Evolutionary conservation across 2,113 vertebrate genomes (phyloP).

Genomic region (Dicentrarchus labrax): DNA sequence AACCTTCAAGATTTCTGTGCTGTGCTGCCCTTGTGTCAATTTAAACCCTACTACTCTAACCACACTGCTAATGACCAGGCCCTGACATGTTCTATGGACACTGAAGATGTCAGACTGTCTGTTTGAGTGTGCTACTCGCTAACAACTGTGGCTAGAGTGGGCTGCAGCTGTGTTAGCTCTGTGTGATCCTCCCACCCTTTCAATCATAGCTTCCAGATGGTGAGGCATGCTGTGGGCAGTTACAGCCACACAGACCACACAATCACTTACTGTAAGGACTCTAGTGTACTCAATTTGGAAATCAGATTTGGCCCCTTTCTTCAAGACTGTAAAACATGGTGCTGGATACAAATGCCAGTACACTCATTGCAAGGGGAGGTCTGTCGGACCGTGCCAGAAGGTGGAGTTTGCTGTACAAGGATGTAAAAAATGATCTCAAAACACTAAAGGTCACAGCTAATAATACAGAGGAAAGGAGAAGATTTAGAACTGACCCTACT

Average conservation of each 20-base stretch:
- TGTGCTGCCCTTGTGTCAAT: background rate
- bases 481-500: background rate
- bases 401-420: background rate
- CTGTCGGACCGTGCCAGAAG: slow-evolving; percentile 26
- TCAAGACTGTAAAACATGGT: slow-evolving; percentile 3
- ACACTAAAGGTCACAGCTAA: slow-evolving; percentile 29
- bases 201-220: slow-evolving; percentile 78
- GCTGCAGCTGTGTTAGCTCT: slow-evolving; percentile 74
- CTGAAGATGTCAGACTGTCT: slow-evolving; percentile 55
- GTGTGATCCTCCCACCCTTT: slow-evolving; percentile 64
- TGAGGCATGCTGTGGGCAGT: slow-evolving; percentile 64
- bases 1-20: slow-evolving; percentile 1
- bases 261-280: slow-evolving; percentile 56
- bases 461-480: background rate
- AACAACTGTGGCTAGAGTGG: slow-evolving; percentile 62
- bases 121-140: slow-evolving; percentile 47
- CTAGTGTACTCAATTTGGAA: slow-evolving; percentile 41
- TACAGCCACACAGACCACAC: slow-evolving; percentile 62
- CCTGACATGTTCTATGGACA: slow-evolving; percentile 43
- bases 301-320: slow-evolving; percentile 50
- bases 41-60: slow-evolving; percentile 24
- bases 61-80: slow-evolving; percentile 48
- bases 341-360: slow-evolving; percentile 26
- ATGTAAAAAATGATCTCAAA: background rate
- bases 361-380: slow-evolving; percentile 19